A percentile compares a stretch with the other conserved stretches of the same genome.
phyloP scores from a whole-genome alignment of 2,113 vertebrate genomes.

The Callionymus lyra region DNA sequence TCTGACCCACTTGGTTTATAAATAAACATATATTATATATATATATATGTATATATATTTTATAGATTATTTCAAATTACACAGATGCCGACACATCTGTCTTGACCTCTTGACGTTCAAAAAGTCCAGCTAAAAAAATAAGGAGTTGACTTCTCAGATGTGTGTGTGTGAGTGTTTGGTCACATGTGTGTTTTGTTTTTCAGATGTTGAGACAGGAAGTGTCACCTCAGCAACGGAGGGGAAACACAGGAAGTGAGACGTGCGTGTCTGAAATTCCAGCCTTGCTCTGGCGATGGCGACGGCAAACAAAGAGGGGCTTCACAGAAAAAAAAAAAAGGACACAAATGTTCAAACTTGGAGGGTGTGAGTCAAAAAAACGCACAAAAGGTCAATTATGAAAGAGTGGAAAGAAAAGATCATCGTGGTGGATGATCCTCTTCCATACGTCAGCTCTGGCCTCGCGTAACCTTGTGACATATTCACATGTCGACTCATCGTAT shows the following conservation, averaged over 20 bases:
- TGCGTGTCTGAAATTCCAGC: constrained; percentile 62
- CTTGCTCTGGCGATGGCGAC: constrained; percentile 34
- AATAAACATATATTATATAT: too few relatives aligned
- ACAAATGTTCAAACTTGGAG: constrained; percentile 31
- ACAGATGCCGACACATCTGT: too few relatives aligned
- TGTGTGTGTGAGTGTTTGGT: constrained; percentile 4
- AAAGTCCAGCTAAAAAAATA: neutral
- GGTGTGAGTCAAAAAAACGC: constrained; percentile 31
- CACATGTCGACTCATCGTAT: too few relatives aligned
- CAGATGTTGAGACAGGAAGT: constrained; percentile 58
- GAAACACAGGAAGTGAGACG: constrained; percentile 67
- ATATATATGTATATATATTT: too few relatives aligned
- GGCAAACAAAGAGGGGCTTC: constrained; percentile 46
- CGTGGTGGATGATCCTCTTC: constrained; percentile 6
- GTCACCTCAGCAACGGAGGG: constrained; percentile 60
- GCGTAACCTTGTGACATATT: too few relatives aligned
- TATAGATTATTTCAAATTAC: too few relatives aligned
- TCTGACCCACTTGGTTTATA: too few relatives aligned
- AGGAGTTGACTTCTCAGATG: neutral
- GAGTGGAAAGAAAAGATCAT: constrained; percentile 32
- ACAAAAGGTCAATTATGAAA: constrained; percentile 48
- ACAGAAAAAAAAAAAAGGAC: constrained; percentile 27
- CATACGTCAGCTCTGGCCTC: too few relatives aligned
- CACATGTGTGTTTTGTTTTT: constrained; percentile 34
- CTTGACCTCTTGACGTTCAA: too few relatives aligned